Base-by-base conservation (phyloP, 2,113 vertebrate genomes). In the Empidonax alnorum region DNA sequence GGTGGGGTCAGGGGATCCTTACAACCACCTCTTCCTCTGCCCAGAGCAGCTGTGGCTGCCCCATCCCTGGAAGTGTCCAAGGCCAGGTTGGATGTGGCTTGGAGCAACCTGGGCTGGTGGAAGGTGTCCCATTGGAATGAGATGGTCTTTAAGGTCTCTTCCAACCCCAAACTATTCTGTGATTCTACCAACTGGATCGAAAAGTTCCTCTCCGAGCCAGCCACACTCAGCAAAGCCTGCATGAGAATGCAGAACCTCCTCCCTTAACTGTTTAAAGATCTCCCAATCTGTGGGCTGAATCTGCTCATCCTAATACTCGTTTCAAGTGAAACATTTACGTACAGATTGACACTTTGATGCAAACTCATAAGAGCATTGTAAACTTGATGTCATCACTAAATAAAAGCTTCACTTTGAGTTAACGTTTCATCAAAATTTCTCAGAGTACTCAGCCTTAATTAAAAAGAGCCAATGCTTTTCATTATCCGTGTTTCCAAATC, bases 321-420 rank as follows among this genome's bases (percentile, higher is more conserved):
- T 87, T 66, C 33, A 84, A 87, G 69, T 6, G 21, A 78, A 65
- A 63, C 15, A 41, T 66, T 74, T 66, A 50, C 50, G 35, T 22
- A n/a, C 74, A 90, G 47, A 72, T 39, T 71, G 62, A 83, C 67
- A 31, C 62, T 82, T 69, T 4, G 61, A 89, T 78, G 62, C 52
- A 79, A 86, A 62, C 35, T 71, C 63, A 31, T 55, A 83, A 78
- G 53, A 89, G 33, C 19, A n/a, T 14, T 71, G 37, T 83, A 66
- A 92, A 75, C 63, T 42, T 63, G 33, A 67, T 94, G 82, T 84
- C 89, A 86, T 37, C 89, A 67, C 58, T 52, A 75, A 87, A 58
- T 90, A 80, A 90, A 92, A 80, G 52, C 82, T 94, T 92, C 68
- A 16, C 42, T 87, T 72, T 9, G 27, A 87, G 44, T 89, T 75